Evolutionary conservation across 2,113 vertebrate genomes (phyloP), one percentile per base, ranked within the genome.

Genomic region (Cnemophilus loriae): DNA sequence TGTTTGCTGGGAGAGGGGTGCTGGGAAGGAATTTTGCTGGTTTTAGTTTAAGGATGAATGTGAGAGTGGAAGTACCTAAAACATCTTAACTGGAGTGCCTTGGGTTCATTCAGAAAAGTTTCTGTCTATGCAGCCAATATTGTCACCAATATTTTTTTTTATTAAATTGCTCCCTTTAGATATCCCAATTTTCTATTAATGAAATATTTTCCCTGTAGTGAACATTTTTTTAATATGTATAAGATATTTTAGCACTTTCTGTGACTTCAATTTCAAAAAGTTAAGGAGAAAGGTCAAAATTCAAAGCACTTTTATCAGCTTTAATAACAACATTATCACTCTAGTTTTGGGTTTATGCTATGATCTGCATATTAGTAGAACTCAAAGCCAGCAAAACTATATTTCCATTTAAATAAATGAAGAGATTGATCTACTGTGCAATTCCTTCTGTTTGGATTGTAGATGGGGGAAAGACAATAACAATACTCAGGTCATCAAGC

Each of bases 31-130:
- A 16, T 37, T 80, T 35, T 55, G 21, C 16, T 73, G n/a, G 13
- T 1, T 88, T 67, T 35, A 24, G 13, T 12, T 61, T 53, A 35
- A 60, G n/a, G 21, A 27, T 16, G 59, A 61, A 16, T 7, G 3
- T 30, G 32, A 41, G 44, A 56, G 27, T 37, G 11, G 26, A 88
- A 85, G 9, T 3, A 20, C 5, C 24, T 47, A 8, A 73, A 59
- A 46, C 22, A 12, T 33, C 26, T 68, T 27, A 27, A 16, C 24
- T 41, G n/a, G 7, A 61, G 26, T 1, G 22, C 1, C 1, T 2
- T 42, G 26, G 30, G 49, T 56, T 79, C 53, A 46, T 16, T 53
- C 33, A 26, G 71, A 17, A 27, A 22, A 21, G 26, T 46, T 74
- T 53, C 53, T 67, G 7, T 16, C 73, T 53, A 0, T 33, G 35